These are phyloP conservation scores for Phrynosoma blainvillii DNA, from an alignment of 2,113 vertebrate genomes.

Conservation along the genomic window DNA sequence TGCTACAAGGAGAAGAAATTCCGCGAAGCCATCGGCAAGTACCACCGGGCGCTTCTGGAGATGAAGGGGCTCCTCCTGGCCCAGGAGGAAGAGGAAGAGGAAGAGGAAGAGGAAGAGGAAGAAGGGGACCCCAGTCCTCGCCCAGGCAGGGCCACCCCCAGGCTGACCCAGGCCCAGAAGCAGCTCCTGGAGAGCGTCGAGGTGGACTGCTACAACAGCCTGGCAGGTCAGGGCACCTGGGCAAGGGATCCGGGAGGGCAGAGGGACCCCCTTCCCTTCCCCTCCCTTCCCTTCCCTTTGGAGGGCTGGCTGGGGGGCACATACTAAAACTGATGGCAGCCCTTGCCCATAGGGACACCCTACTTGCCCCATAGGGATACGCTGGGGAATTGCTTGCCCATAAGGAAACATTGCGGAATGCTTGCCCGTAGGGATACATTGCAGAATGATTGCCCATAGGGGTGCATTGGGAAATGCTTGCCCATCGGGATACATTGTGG, in stretches of 20 bases:
- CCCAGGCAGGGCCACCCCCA: slow-evolving; percentile 54
- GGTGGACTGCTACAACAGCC: slow-evolving; percentile 97
- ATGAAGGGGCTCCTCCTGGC: slow-evolving; percentile 89
- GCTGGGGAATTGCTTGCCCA: too few relatives aligned
- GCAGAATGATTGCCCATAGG: too few relatives aligned
- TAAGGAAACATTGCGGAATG: accelerated
- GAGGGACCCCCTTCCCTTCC: background rate
- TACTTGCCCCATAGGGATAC: too few relatives aligned
- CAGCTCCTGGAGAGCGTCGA: slow-evolving; percentile 92
- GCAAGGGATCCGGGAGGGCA: background rate
- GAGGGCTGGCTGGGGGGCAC: too few relatives aligned
- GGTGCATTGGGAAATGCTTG: background rate
- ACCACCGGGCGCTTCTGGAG: slow-evolving; percentile 95
- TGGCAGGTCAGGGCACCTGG: slow-evolving; percentile 83
- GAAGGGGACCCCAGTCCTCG: slow-evolving; percentile 5
- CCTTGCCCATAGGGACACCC: too few relatives aligned
- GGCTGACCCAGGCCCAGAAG: slow-evolving; percentile 86
- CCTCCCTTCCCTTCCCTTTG: too few relatives aligned
- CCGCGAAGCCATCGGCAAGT: slow-evolving; percentile 98
- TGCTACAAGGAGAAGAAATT: slow-evolving; percentile 99
- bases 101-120: too few relatives aligned
- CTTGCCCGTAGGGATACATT: accelerated
- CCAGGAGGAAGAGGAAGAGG: slow-evolving; percentile 74
- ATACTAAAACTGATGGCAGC: too few relatives aligned
- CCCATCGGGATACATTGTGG: too few relatives aligned